Base-by-base conservation (phyloP, 2,113 vertebrate species). In the Saccopteryx leptura region DNA sequence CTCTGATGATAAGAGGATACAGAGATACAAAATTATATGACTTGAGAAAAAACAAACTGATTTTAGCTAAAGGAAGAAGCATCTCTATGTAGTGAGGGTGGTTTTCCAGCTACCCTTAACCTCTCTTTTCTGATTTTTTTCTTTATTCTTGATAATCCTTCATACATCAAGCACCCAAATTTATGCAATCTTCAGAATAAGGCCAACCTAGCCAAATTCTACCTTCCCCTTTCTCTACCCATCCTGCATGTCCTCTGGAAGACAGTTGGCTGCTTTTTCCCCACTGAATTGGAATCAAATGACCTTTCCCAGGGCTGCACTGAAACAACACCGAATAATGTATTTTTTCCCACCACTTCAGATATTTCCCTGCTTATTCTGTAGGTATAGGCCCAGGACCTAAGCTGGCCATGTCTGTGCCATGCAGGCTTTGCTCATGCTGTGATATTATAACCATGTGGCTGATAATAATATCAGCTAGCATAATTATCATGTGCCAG, bases 201-300 rank as follows among this genome's bases (percentile, higher is more conserved):
- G 48, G 4, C 19, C 21, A 60, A 18, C 18, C 50, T 52, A 12
- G 10, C 26, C 85, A 48, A 52, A 61, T 1, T 23, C 2, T 3
- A 14, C 24, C 8, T 52, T 23, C 28, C 0, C 3, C 5, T 2
- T 54, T 54, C 26, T 39, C 14, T 26, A 5, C 10, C 19, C 5
- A 69, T 4, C 46, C 28, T 2, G 9, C 31, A 52, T n/a, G 2
- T 33, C 23, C 39, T n/a, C 31, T 26, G 9, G 39, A 63, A 79
- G 74, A 15, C 5, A 78, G 48, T 5, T 4, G 14, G 1, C 13
- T 50, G 10, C n/a, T 65, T 88, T 48, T 4, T 2, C 12, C 4
- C 78, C 11, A 8, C 85, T 68, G 5, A 56, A 52, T 0, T 72
- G 6, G 9, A n/a, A 69, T 56, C 7, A n/a, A 2, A 63, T 85